Conservation (phyloP, 1,140 invertebrate species). For the Triops longicaudatus region DNA sequence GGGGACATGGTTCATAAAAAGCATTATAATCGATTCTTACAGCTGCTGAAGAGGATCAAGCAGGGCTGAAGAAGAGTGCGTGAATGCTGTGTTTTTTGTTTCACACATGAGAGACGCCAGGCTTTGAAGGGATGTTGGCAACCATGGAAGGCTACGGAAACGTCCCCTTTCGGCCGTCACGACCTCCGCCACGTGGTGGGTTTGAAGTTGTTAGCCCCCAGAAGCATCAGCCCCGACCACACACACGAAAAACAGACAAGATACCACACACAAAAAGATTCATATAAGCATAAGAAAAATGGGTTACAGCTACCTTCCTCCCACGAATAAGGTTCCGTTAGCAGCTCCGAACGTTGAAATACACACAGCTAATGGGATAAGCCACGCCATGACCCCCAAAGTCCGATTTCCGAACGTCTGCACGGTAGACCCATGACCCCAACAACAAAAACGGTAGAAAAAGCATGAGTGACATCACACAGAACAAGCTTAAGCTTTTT, state of each 20-base stretch:
- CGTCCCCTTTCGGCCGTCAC: too few relatives aligned
- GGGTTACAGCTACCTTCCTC: conserved; percentile 53
- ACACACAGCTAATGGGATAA: conserved; percentile 89
- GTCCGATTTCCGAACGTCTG: conserved; percentile 75
- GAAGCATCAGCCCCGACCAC: not conserved
- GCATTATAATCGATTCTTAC: conserved; percentile 17
- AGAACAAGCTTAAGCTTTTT: not conserved
- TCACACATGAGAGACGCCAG: not conserved
- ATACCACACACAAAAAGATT: not conserved
- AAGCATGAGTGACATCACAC: not conserved
- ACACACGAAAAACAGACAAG: not conserved
- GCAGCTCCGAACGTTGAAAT: conserved; percentile 95
- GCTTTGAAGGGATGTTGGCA: not conserved
- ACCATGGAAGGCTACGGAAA: not conserved
- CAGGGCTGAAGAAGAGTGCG: not conserved
- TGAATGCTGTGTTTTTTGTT: not conserved
- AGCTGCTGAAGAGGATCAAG: not conserved
- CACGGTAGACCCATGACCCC: not conserved
- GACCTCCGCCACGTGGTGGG: too few relatives aligned
- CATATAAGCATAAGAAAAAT: conserved; percentile 18
- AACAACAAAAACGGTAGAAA: not conserved
- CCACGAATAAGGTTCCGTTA: conserved; percentile 89
- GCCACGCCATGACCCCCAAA: conserved; percentile 75
- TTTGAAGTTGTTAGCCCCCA: too few relatives aligned
- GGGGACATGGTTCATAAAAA: conserved; percentile 22